Base-by-base conservation (phyloP, 2,797 vertebrate genomes). In the Tangara arthus region DNA sequence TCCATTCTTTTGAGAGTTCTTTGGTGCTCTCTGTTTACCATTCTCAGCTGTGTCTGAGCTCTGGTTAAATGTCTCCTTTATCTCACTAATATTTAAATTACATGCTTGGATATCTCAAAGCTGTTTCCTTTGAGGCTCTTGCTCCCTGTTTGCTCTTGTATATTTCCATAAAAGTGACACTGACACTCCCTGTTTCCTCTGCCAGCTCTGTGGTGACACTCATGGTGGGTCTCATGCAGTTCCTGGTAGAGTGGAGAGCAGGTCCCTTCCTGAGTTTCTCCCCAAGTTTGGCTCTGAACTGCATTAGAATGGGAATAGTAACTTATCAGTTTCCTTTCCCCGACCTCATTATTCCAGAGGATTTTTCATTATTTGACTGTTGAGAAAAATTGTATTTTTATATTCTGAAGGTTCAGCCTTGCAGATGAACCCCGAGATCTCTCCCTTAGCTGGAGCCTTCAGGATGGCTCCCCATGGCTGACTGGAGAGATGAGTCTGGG, bases 31-130 rank as follows among this genome's bases (percentile, higher is more conserved):
- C 59, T 94, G 79, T 96, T 95, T 95, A 91, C 93, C 65, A 12
- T 93, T 91, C 91, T 94, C 93, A 96, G 87, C 89, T 93, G 86
- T 88, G 85, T 57, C 49, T 61, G 89, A 93, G 83, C 49, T 75
- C 80, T 87, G 81, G 39, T 76, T 84, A 92, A 94, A 94, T 52
- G 81, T 32, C 52, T 82, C 24, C 68, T 89, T 89, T 77, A 96
- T 89, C 84, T 91, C 87, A 66, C 71, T 80, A 77, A 37, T 82
- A 70, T 95, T 94, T 92, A 77, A 87, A 61, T 89, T 82, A 89
- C 65, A 55, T 28, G 84, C 53, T 61, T 90, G 56, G 72, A 20
- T 75, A 75, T 61, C 87, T 91, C 75, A 37, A 21, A 75, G 69
- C 24, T 88, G 61, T 80, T 96, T 94, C 60, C 78, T 87, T 9